These are phyloP conservation scores for Avahi laniger DNA, from an alignment of 2,797 vertebrate species.

Conservation along the genomic window DNA sequence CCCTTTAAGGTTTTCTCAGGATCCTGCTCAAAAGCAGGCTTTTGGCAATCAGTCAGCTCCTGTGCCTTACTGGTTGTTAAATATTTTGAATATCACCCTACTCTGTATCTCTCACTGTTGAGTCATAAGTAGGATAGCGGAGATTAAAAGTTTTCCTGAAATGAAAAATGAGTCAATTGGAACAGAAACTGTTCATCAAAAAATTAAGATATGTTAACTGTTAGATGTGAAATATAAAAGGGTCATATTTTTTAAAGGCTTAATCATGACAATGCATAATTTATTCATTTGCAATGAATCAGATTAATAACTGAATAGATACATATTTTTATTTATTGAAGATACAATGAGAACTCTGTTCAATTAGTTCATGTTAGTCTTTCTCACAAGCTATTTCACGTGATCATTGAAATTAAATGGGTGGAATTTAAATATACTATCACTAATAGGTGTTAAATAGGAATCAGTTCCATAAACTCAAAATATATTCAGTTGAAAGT, in stretches of 20 bases:
- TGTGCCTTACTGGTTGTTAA: background rate
- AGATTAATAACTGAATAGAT: slow-evolving; percentile 4
- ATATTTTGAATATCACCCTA: background rate
- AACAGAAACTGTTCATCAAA: background rate
- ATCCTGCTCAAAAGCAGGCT: background rate
- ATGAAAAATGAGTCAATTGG: background rate
- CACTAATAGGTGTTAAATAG: background rate
- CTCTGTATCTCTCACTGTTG: background rate
- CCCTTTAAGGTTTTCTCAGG: background rate
- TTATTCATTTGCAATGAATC: background rate
- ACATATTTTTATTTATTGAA: slow-evolving; percentile 15
- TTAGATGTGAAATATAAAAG: background rate
- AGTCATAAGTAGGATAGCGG: background rate
- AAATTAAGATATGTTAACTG: background rate
- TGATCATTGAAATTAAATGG: background rate
- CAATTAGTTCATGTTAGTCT: background rate
- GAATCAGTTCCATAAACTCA: background rate
- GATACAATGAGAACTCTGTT: background rate
- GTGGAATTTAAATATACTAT: background rate
- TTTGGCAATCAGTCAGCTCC: background rate
- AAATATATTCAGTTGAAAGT: background rate
- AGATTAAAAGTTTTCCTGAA: slow-evolving; percentile 3
- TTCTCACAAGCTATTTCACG: background rate
- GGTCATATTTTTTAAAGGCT: background rate
- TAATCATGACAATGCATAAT: background rate